Base-by-base conservation (phyloP, 2,797 vertebrate genomes). In the Ptychadena robeensis region DNA sequence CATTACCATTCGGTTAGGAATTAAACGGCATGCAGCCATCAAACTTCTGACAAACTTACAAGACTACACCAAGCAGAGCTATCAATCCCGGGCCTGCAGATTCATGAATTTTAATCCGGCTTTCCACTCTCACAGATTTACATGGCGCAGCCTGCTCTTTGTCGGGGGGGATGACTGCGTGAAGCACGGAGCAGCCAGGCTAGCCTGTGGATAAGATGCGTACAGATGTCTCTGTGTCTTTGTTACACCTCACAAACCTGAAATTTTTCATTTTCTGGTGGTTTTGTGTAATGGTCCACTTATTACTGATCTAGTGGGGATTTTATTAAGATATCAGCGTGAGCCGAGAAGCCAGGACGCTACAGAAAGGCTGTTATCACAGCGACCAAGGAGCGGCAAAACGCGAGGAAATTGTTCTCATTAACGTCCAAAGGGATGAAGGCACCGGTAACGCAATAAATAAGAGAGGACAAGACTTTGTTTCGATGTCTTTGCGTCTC, bases 251-350 rank as follows among this genome's bases (percentile, higher is more conserved):
- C 70, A 75, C 82, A 75, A 75, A 80, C 82, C 70, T 74, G 65
- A 70, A 75, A 74, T 75, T 70, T 77, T 80, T 84, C 82, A 80
- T 80, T 69, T 84, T 61, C 77, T 30, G 37, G 35, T 34, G 82
- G 44, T 73, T 84, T 84, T 84, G 82, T 84, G 64, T 80, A 84
- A 80, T 80, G 69, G 77, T 69, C 77, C 70, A 84, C 82, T 80
- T 84, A 84, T 84, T 73, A 73, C 48, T 59, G 78, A 80, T 80
- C 77, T 75, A 48, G 82, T 74, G 64, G 71, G 48, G 57, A 80
- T 80, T 84, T 84, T 84, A 84, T 84, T 84, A 84, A 84, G 82
- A 74, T 74, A 80, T 84, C 82, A 84, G 82, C 82, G 9, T 69
- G 82, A 84, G 82, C 11, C 77, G 28, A 64, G 73, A 75, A 84